Percentiles rank a stretch among this genome's conserved stretches.
Conservation (phyloP, 64 coral and sea anemone genomes). For the Stichodactyla helianthus region DNA sequence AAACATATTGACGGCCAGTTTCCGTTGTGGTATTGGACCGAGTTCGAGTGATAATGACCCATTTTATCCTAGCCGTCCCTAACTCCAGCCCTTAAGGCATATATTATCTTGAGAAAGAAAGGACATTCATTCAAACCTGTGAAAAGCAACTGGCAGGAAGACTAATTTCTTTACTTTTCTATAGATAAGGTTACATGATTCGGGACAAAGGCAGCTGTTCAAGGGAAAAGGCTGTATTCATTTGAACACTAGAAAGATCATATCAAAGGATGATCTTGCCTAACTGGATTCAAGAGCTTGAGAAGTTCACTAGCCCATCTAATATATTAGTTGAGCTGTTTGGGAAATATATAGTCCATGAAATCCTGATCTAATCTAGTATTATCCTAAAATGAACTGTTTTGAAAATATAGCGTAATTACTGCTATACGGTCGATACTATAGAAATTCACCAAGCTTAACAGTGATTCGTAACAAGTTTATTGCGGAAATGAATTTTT, state of each 20-base stretch:
- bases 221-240: not conserved
- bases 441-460: not conserved
- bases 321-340: not conserved
- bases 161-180: constrained; percentile 13
- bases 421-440: not conserved
- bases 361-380: too few species aligned
- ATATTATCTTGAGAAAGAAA: not conserved
- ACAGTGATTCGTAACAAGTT: not conserved
- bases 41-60: not conserved
- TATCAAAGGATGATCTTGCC: not conserved
- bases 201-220: not conserved
- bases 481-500: not conserved
- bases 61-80: not conserved
- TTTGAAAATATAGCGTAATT: too few species aligned
- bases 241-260: not conserved
- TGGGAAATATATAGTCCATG: too few species aligned
- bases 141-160: not conserved
- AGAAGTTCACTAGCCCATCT: not conserved
- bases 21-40: not conserved
- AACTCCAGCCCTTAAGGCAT: not conserved
- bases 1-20: not conserved
- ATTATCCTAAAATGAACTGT: too few species aligned
- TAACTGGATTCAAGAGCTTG: not conserved
- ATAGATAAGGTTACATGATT: constrained; percentile 1
- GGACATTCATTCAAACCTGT: not conserved